These are phyloP conservation scores for Gerris lacustris DNA, from an alignment of 2,888 invertebrate genomes.

Conservation along the genomic window DNA sequence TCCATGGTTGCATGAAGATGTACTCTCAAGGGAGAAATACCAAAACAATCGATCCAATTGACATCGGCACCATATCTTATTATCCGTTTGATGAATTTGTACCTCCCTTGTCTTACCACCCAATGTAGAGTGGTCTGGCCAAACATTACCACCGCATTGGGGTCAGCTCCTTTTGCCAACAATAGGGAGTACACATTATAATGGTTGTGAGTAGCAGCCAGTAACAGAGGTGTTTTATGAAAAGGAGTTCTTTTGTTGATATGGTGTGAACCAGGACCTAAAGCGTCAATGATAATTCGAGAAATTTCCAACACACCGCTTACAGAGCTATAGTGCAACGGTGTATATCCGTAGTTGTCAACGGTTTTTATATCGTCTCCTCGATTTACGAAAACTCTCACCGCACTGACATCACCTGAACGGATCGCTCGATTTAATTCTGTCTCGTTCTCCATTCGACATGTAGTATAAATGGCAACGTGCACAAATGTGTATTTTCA, in stretches of 20 bases:
- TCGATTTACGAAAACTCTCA: neutral
- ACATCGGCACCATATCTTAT: neutral
- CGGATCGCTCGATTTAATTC: neutral
- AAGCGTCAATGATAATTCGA: neutral
- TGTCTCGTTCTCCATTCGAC: neutral
- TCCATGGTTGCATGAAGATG: neutral
- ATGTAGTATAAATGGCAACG: too few species aligned
- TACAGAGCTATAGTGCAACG: neutral
- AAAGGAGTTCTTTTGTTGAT: neutral
- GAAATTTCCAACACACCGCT: neutral
- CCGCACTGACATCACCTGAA: neutral
- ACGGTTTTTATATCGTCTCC: neutral
- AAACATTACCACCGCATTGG: neutral
- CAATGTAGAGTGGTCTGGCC: neutral
- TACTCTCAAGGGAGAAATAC: neutral
- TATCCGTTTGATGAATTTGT: neutral
- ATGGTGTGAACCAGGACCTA: neutral
- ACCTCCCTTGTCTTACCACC: neutral
- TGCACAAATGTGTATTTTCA: too few species aligned
- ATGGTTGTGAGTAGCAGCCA: neutral
- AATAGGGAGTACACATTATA: neutral
- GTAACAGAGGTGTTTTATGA: neutral
- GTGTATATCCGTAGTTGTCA: neutral
- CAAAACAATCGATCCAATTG: neutral
- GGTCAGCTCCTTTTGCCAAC: constrained; percentile 1